Conservation (phyloP, 2,113 vertebrate species). For the Collichthys lucidus region DNA sequence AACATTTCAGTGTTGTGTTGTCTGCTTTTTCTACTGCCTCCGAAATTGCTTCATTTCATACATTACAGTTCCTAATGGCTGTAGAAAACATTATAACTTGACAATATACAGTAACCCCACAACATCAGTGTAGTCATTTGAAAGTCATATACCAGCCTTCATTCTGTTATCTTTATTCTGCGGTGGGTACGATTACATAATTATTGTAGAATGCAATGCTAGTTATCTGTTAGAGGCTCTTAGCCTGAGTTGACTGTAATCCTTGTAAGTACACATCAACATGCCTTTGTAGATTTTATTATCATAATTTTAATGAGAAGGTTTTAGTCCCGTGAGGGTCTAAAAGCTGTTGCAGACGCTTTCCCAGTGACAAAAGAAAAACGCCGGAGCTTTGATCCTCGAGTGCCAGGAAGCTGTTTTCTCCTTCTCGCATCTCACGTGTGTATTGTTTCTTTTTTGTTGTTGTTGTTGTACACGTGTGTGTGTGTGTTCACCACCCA, state of each 20-base stretch:
- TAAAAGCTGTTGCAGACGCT: slow-evolving; percentile 5
- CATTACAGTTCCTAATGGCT: neutral
- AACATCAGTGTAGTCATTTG: neutral
- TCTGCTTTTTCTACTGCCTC: too few relatives aligned
- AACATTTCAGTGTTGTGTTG: too few relatives aligned
- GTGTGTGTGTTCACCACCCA: slow-evolving; percentile 50
- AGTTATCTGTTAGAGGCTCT: neutral
- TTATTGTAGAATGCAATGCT: neutral
- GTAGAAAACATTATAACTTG: neutral
- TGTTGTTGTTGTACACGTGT: slow-evolving; percentile 2
- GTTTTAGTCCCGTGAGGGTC: neutral
- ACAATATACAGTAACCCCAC: neutral
- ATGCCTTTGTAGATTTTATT: slow-evolving; percentile 6
- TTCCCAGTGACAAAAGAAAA: neutral
- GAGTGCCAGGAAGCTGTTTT: slow-evolving; percentile 22
- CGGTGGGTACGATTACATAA: neutral
- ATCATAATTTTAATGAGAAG: neutral
- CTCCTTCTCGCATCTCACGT: neutral
- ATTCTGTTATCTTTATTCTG: neutral
- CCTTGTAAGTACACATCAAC: neutral
- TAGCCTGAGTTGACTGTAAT: neutral
- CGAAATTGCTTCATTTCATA: neutral
- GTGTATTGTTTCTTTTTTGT: slow-evolving; percentile 19
- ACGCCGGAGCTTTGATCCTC: neutral
- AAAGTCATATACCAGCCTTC: neutral